Evolutionary conservation across 2,113 vertebrate species (phyloP), one percentile per base, ranked within the genome.

Genomic region (Cottus gobio): DNA sequence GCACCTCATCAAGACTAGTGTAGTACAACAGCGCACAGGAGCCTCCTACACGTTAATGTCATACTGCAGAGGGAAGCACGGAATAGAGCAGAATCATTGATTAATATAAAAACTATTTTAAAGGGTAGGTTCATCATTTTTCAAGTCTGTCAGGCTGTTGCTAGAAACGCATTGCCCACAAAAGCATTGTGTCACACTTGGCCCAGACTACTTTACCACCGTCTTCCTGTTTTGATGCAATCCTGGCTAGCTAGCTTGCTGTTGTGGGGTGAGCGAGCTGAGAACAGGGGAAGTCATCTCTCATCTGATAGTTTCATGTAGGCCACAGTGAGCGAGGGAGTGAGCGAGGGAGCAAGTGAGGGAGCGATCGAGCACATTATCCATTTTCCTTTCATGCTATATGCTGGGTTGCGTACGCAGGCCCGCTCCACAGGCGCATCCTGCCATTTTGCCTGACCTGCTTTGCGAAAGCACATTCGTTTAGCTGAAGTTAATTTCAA

Each of bases 1-100:
- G 28, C 62, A 57, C 9, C 57, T 74, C 56, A 39, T 71, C 63
- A 46, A 42, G 39, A 61, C 61, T 42, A 18, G 24, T 64, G 31
- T 37, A 52, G 36, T 9, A 62, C 50, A 65, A 37, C 44, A 46
- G 26, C 70, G 42, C 62, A 75, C 30, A 69, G 34, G 34, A 50
- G 60, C 67, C 30, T 37, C 22, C 22, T 10, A 60, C 26, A 48
- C 7, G n/a, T 58, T 75, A 24, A 42, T 37, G 26, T 30, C n/a
- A 37, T 26, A 58, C 13, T 56, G 54, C 42, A 56, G 28, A 50
- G 63, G 20, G 37, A 64, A 36, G 30, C 46, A 34, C 28, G 5
- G 26, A 64, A 46, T 42, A 68, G 3, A 48, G 31, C 7, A 4
- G 31, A 64, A n/a, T 52, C 7, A 54, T 6, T 16, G 16, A 39